Conservation (phyloP, 2,797 vertebrate species). For the Sus cebifrons region DNA sequence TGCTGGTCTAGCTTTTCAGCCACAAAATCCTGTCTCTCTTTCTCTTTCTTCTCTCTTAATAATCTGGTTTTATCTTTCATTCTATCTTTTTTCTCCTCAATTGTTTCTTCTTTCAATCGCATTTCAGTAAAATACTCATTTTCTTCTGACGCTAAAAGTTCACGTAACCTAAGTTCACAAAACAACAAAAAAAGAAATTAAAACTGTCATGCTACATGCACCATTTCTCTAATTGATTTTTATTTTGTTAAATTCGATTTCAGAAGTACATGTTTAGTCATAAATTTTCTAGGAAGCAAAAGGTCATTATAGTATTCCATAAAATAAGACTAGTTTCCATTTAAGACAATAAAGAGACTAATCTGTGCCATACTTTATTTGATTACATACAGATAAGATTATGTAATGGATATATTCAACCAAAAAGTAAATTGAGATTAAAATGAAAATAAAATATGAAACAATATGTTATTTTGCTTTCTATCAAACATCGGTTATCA, state of each 20-base stretch:
- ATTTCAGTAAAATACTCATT: constrained; percentile 91
- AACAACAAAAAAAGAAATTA: constrained; percentile 60
- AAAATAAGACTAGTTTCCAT: constrained; percentile 36
- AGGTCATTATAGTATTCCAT: not conserved
- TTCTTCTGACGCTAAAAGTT: constrained; percentile 94
- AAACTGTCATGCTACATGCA: constrained; percentile 47
- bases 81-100: constrained; percentile 89
- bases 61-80: constrained; percentile 91
- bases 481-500: constrained; percentile 12
- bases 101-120: constrained; percentile 90
- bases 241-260: constrained; percentile 46
- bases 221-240: constrained; percentile 53
- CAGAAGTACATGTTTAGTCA: constrained; percentile 33
- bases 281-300: constrained; percentile 64
- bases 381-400: not conserved
- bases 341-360: constrained; percentile 22
- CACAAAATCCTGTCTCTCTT: constrained; percentile 92
- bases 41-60: constrained; percentile 93
- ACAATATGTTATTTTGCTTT: constrained; percentile 45
- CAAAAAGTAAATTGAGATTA: constrained; percentile 63
- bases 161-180: constrained; percentile 90
- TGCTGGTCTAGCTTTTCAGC: constrained; percentile 94
- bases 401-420: not conserved
- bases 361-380: constrained; percentile 53
- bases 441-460: constrained; percentile 57